Base-by-base conservation (phyloP, 1,140 invertebrate genomes). In the Dreissena polymorpha region DNA sequence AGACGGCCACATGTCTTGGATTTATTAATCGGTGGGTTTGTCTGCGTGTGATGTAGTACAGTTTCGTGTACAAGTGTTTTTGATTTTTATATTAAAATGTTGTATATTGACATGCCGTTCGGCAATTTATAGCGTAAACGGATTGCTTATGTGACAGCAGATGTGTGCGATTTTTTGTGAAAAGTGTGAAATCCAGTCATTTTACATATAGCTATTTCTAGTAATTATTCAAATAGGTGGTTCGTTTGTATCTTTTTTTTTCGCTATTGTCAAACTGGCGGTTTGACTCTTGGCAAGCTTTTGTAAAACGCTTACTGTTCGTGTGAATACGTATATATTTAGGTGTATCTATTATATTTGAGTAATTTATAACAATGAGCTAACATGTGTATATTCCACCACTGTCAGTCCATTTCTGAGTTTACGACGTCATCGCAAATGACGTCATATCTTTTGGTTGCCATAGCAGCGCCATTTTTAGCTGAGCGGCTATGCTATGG, bases 341-440 rank as follows among this genome's bases (percentile, higher is more conserved):
- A 69, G 75, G 53, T 78, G 75, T 78, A 78, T 53, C 65, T 68
- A 78, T 68, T 78, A 68, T 78, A 67, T 65, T n/a, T 78, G 53
- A 55, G 53, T 78, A 78, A 68, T 81, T 73, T 71, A 73, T 80
- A 39, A 72, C n/a, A 73, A 63, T 74, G 63, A 65, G 71, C 70
- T 82, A 82, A 82, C 68, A 64, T 72, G 70, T 82, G 79, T 74
- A 49, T 60, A 51, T 74, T 82, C 63, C 60, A 71, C 55, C 25
- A 68, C 57, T 55, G 64, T 60, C 53, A 67, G 50, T 73, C 70
- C 71, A 82, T 82, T 39, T 74, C 79, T 82, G 79, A 64, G 63
- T 16, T 72, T 67, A 63, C 74, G 79, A 74, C 79, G 50, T 82
- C 79, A 74, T 82, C 79, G 79, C 79, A 82, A 67, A 82, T 82